A percentile compares a stretch with the other conserved stretches of the same genome.
Evolutionary conservation across 2,888 invertebrate species (phyloP).

Genomic region (Dryadula phaetusa): DNA sequence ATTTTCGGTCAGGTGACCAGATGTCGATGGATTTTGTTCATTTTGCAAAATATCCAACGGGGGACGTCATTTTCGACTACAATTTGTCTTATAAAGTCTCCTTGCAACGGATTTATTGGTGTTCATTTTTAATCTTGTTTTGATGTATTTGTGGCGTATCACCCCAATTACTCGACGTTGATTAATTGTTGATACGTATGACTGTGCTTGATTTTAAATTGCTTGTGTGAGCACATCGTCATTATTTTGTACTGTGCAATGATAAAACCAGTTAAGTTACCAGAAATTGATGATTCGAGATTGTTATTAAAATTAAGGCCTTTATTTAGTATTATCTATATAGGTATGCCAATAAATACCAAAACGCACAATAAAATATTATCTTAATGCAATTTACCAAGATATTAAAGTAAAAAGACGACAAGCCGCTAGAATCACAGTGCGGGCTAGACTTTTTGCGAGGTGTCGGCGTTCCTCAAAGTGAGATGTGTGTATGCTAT

Average conservation of each 20-base stretch:
- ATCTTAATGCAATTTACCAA: neutral
- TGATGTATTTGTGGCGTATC: constrained; percentile 59
- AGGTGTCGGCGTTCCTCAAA: constrained; percentile 67
- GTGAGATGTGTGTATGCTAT: constrained; percentile 63
- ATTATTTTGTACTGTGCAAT: neutral
- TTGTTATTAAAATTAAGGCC: neutral
- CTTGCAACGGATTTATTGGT: constrained; percentile 69
- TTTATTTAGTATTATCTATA: too few species aligned
- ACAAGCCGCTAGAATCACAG: constrained; percentile 34
- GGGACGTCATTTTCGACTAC: constrained; percentile 55
- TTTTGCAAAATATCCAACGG: constrained; percentile 66
- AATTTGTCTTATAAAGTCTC: constrained; percentile 71
- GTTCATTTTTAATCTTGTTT: constrained; percentile 55
- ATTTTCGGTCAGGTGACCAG: constrained; percentile 81
- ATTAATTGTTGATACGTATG: constrained; percentile 65
- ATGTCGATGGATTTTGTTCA: constrained; percentile 66
- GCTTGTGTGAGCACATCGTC: neutral
- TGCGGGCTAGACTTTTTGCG: constrained; percentile 51
- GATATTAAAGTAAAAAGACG: constrained; percentile 8
- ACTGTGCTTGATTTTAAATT: constrained; percentile 6
- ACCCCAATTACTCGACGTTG: constrained; percentile 70
- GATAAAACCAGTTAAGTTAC: neutral
- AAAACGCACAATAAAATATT: neutral
- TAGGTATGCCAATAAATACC: too few species aligned
- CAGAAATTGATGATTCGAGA: neutral